phyloP scores from a whole-genome alignment of 2,888 invertebrate genomes.

The Limnephilus marmoratus region DNA sequence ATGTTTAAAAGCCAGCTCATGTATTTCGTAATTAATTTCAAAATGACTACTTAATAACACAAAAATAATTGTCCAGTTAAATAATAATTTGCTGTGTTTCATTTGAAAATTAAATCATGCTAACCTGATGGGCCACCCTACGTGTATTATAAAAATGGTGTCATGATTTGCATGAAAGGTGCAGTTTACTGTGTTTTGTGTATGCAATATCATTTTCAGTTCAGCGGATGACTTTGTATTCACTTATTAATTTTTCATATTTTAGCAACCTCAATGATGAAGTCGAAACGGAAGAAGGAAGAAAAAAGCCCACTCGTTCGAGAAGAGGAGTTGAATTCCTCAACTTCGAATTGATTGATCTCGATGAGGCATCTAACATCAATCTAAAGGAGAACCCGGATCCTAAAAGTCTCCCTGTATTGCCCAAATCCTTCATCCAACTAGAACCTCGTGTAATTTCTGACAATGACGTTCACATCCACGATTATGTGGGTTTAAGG shows the following conservation, averaged over 20 bases:
- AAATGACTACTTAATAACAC: too few species aligned
- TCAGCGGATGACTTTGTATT: background rate
- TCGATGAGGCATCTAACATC: constrained; percentile 66
- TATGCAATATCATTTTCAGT: background rate
- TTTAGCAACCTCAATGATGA: constrained; percentile 62
- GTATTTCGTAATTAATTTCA: too few species aligned
- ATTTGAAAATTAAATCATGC: background rate
- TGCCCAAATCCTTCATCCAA: constrained; percentile 73
- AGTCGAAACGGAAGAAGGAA: constrained; percentile 60
- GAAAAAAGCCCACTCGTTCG: constrained; percentile 58
- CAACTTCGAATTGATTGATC: constrained; percentile 68
- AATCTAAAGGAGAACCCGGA: constrained; percentile 67
- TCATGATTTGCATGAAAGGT: background rate
- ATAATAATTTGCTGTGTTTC: too few species aligned
- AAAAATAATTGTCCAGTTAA: too few species aligned
- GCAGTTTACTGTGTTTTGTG: background rate
- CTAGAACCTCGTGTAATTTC: constrained; percentile 72
- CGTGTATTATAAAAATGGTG: background rate
- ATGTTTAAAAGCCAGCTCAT: too few species aligned
- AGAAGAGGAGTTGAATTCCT: constrained; percentile 59
- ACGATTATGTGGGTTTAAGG: constrained; percentile 71
- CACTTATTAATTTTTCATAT: constrained; percentile 5
- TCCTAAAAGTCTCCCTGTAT: constrained; percentile 71
- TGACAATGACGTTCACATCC: constrained; percentile 70
- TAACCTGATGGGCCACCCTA: too few species aligned